These are phyloP conservation scores for Teleogryllus oceanicus DNA, from an alignment of 2,888 invertebrate genomes.

Conservation along the genomic window DNA sequence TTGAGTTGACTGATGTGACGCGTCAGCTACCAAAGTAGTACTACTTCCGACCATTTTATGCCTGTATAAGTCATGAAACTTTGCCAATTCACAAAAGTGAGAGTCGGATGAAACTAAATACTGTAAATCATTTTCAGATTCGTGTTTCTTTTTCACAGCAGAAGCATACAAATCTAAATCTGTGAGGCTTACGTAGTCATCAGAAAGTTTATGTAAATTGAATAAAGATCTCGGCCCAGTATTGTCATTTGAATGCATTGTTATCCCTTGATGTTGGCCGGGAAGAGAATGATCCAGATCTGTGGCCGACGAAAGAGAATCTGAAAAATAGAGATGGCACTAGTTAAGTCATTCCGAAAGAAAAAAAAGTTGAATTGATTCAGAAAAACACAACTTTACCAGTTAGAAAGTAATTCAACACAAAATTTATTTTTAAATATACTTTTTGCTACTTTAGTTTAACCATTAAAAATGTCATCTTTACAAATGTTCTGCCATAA, in stretches of 20 bases:
- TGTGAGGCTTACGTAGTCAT: conserved; percentile 39
- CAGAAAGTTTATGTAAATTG: conserved; percentile 40
- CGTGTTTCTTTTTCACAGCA: conserved; percentile 51
- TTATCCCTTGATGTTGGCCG: conserved; percentile 57
- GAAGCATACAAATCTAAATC: conserved; percentile 42
- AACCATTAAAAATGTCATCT: no score
- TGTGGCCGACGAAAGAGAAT: conserved; percentile 55
- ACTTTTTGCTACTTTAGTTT: no score
- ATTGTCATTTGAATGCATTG: conserved; percentile 39
- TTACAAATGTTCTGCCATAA: no score
- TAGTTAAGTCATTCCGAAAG: neutral
- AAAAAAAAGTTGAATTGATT: neutral
- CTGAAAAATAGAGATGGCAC: conserved; percentile 41
- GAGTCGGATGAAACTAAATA: conserved; percentile 45
- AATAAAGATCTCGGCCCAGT: conserved; percentile 34
- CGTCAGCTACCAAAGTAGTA: conserved; percentile 24
- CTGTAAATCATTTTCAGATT: conserved; percentile 46
- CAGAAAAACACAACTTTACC: no score
- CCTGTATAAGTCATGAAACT: conserved; percentile 76
- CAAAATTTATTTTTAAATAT: no score
- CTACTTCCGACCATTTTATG: conserved; percentile 71
- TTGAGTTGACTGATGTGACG: conserved; percentile 27
- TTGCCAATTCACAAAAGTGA: conserved; percentile 70
- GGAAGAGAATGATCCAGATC: conserved; percentile 65
- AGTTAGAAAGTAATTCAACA: no score